Conservation (phyloP, 1,140 invertebrate species). For the Aradophagus sp. region DNA sequence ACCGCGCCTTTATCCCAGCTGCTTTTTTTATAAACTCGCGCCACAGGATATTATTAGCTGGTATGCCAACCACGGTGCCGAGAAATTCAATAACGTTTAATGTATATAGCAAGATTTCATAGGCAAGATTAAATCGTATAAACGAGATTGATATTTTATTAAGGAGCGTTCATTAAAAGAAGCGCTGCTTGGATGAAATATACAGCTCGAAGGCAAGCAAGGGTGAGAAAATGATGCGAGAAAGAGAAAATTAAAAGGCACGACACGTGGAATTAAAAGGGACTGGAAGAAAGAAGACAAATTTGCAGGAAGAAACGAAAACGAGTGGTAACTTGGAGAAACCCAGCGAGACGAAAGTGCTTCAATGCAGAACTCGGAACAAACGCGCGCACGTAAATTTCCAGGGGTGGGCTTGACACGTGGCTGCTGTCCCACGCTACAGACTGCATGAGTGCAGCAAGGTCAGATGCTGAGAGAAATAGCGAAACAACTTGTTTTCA, state of each 20-base stretch:
- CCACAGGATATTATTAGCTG: no score
- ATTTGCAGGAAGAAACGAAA: slow-evolving; percentile 11
- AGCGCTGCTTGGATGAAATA: slow-evolving; percentile 65
- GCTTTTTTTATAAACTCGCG: no score
- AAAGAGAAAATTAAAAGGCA: slow-evolving; percentile 28
- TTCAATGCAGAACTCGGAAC: slow-evolving; percentile 40
- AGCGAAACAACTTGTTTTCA: slow-evolving; percentile 42
- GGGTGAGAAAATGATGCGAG: slow-evolving; percentile 40
- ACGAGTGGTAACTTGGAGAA: slow-evolving; percentile 21
- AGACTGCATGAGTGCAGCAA: slow-evolving; percentile 44
- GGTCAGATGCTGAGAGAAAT: slow-evolving; percentile 39
- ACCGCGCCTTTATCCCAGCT: no score
- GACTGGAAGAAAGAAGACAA: no score
- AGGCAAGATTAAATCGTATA: slow-evolving; percentile 52
- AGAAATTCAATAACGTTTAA: slow-evolving; percentile 64
- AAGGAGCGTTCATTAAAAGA: slow-evolving; percentile 69
- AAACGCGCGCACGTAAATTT: slow-evolving; percentile 62
- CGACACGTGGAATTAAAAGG: background rate
- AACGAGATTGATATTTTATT: slow-evolving; percentile 73
- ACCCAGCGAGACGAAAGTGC: slow-evolving; percentile 23
- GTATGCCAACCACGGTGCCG: no score
- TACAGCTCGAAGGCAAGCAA: slow-evolving; percentile 40
- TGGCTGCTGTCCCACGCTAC: slow-evolving; percentile 66
- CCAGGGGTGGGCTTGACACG: slow-evolving; percentile 58
- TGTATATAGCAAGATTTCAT: slow-evolving; percentile 47